Evolutionary conservation across 1,140 invertebrate species (phyloP), one percentile per base, ranked within the genome.

Genomic region (Panagrolaimus sp.): DNA sequence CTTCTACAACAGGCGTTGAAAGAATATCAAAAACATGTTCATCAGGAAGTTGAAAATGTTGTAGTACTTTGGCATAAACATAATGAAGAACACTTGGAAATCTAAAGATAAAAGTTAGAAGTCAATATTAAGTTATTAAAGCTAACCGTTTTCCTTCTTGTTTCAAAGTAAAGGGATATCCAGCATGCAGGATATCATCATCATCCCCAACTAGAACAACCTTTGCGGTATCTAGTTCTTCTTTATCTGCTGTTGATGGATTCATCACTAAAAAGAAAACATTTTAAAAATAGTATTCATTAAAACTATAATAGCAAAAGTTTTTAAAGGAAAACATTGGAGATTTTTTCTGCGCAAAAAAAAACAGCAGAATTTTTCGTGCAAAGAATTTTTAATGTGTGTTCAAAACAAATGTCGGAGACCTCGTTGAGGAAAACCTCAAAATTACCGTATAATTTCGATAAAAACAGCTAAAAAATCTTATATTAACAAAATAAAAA

Each of bases 191-290:
- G 66, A 81, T 73, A 68, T 81, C 79, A 9, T 69, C 64, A n/a
- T 81, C 79, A 65, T 81, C 78, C 1, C 79, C 81, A 31, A 81
- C 65, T 20, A 81, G 68, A 8, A 81, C 70, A 66, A 81, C 81
- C 61, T 72, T 67, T 23, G 51, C 51, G 4, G 20, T 9, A 57
- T 57, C 51, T 16, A 57, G n/a, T 27, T 57, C 51, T 20, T 27
- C 51, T 7, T 38, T 38, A 4, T 38, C 4, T n/a, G 25, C 4
- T n/a, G 25, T 4, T 4, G 31, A 7, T 7, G 2, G 31, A 38
- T 38, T 38, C 31, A 38, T 38, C 31, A 2, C 31, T 38, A 38
- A 38, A 38, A 38, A 4, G n/a, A 38, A 38, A 38, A 7, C 2
- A 38, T 2, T 38, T 38, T 38, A 38, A 38, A 38, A 38, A 38